Base-by-base conservation (phyloP, 1,140 invertebrate species). In the Euglossa dilemma region DNA sequence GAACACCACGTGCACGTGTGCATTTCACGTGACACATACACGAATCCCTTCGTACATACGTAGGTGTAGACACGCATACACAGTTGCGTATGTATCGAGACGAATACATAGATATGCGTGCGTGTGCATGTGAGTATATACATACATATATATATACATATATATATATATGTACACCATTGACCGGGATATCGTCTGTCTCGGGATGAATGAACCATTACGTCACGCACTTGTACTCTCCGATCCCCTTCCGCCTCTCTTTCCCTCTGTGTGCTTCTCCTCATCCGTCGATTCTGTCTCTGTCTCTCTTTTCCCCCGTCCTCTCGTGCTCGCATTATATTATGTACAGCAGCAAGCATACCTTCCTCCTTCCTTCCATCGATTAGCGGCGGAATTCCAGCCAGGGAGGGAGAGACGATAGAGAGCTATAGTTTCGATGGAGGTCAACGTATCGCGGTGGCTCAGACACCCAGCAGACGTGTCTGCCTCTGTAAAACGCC, bases 181-280 rank as follows among this genome's bases (percentile, higher is more conserved):
- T 93, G 93, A 93, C 93, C 92, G 92, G 90, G 91, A 92, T 93
- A 93, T 93, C 92, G 91, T 92, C 92, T 92, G 91, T 91, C 90
- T 90, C 89, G 91, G 91, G 92, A 94, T 94, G 93, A 94, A 94
- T 94, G 93, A 94, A 94, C 92, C 90, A 91, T 94, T 93, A 93
- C 93, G 93, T 94, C 93, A 94, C 91, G 90, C 91, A 93, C 92
- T 93, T 93, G 92, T 92, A 92, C 90, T 91, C 92, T 90, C 91
- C 84, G 85, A 87, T 92, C 84, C 88, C 89, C 75, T 86, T 89
- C 85, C 81, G 78, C 78, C 80, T 70, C 80, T 70, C 78, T 64
- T 75, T 70, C 66, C 84, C 78, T 57, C 85, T 80, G 63, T 77
- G 47, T 59, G 67, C 47, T 85, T 52, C 79, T 70, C 77, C 74